Percentiles rank a stretch among this genome's conserved stretches.
phyloP scores from a whole-genome alignment of 2,888 invertebrate species.

The Trichopoda pennipes region DNA sequence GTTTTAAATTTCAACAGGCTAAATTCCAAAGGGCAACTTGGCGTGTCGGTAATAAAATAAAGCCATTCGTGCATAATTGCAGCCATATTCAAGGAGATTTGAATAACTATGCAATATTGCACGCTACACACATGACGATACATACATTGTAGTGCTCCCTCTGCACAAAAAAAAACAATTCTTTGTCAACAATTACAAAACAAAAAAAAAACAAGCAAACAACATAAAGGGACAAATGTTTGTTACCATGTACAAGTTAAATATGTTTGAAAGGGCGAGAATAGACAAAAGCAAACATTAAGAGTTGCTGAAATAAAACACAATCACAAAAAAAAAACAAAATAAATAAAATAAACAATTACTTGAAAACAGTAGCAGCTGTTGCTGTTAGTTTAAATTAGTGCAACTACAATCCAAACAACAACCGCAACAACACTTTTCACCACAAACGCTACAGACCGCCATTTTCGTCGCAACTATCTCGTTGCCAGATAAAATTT shows the following conservation, averaged over 20 bases:
- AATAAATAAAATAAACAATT: slow-evolving; percentile 17
- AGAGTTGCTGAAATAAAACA: not conserved
- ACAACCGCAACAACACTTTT: slow-evolving; percentile 6
- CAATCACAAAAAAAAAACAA: slow-evolving; percentile 2
- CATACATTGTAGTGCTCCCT: not conserved
- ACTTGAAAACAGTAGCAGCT: slow-evolving; percentile 26
- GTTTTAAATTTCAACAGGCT: not conserved
- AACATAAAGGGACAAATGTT: not conserved
- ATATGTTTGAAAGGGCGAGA: not conserved
- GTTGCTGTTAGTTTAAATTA: not conserved
- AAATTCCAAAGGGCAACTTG: slow-evolving; percentile 14
- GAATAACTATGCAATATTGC: not conserved
- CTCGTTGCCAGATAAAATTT: no score
- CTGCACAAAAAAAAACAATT: not conserved
- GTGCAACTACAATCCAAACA: not conserved
- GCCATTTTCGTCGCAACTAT: slow-evolving; percentile 1
- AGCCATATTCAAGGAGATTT: not conserved
- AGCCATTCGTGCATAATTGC: not conserved
- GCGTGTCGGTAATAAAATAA: slow-evolving; percentile 21
- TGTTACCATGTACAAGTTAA: not conserved
- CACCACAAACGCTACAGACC: not conserved
- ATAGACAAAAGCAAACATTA: not conserved
- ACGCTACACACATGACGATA: not conserved
- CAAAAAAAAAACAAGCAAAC: not conserved
- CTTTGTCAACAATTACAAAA: not conserved